phyloP scores from a whole-genome alignment of 1,140 invertebrate genomes.

The Phenacoccus solenopsis region DNA sequence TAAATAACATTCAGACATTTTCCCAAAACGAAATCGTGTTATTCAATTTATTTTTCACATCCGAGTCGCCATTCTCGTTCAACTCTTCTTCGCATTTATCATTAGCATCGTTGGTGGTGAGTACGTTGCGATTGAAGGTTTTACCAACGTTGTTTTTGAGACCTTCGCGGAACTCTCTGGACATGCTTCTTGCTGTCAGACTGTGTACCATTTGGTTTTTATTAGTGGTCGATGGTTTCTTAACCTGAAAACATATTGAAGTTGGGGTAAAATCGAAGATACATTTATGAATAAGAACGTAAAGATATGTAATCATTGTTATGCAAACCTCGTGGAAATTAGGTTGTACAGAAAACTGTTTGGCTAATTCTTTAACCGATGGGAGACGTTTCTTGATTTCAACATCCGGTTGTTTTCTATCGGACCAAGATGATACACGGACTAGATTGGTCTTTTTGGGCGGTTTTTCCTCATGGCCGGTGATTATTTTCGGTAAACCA shows the following conservation, averaged over 20 bases:
- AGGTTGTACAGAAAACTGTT: conserved; percentile 25
- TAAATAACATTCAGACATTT: no score
- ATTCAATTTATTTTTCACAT: background rate
- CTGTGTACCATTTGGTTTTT: conserved; percentile 40
- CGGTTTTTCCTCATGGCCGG: background rate
- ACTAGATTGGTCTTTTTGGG: conserved; percentile 1
- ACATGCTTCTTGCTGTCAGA: conserved; percentile 64
- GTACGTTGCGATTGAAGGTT: conserved; percentile 2
- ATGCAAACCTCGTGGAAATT: background rate
- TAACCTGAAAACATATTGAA: background rate
- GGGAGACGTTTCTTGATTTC: background rate
- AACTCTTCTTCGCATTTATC: background rate
- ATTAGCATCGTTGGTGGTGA: background rate
- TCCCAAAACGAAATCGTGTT: background rate
- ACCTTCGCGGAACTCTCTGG: conserved; percentile 58
- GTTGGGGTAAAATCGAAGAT: no score
- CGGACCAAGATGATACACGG: conserved; percentile 20
- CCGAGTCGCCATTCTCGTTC: background rate
- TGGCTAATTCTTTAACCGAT: conserved; percentile 29
- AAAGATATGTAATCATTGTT: background rate
- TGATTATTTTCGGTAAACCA: background rate
- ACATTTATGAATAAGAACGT: no score
- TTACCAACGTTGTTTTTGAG: conserved; percentile 29
- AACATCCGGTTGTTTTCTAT: conserved; percentile 6
- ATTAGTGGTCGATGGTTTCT: background rate